These are phyloP conservation scores for Hippotragus niger DNA, from an alignment of 2,113 vertebrate genomes.

Conservation along the genomic window DNA sequence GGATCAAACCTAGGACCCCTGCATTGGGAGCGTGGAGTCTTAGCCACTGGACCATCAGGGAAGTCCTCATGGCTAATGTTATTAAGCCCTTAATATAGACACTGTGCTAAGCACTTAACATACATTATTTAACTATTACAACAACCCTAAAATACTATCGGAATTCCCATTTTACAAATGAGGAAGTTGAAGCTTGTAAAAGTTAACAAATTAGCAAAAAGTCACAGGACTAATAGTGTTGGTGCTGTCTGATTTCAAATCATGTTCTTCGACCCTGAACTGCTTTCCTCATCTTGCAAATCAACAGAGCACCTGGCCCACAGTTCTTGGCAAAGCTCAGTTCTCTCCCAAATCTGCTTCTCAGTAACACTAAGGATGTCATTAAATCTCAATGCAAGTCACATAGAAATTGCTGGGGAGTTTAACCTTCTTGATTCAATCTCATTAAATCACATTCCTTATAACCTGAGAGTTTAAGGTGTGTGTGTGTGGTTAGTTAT, in stretches of 20 bases:
- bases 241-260: not conserved
- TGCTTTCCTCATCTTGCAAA: not conserved
- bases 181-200: not conserved
- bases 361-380: not conserved
- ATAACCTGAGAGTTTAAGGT: not conserved
- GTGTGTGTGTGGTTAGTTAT: not conserved
- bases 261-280: not conserved
- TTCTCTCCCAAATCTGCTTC: not conserved
- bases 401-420: not conserved
- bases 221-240: not conserved
- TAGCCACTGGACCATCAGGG: not conserved
- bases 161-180: not conserved
- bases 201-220: not conserved
- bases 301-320: not conserved
- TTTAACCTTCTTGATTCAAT: not conserved
- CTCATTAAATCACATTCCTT: not conserved
- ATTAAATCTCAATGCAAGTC: not conserved
- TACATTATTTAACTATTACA: not conserved
- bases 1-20: not conserved
- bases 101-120: not conserved
- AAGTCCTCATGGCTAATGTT: not conserved
- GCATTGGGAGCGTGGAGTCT: not conserved
- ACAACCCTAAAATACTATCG: not conserved
- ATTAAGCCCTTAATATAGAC: not conserved
- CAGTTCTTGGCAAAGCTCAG: not conserved